Conservation (phyloP, 2,797 vertebrate species). For the Myotis daubentonii region DNA sequence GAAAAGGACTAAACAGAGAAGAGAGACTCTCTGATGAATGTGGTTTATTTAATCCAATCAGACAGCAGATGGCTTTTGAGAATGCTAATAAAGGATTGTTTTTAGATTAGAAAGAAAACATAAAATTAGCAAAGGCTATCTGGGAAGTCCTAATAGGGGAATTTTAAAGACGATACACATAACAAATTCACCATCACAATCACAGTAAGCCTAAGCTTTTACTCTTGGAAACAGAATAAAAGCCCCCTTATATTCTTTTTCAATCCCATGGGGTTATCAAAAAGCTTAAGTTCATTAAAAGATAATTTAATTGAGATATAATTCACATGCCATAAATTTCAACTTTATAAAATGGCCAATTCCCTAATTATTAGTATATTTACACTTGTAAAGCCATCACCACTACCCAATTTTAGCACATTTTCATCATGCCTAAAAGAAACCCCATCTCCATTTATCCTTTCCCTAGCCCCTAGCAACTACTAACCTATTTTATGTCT, state of each 20-base stretch:
- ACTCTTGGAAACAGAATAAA: background rate
- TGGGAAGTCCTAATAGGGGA: background rate
- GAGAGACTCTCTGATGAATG: background rate
- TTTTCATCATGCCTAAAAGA: background rate
- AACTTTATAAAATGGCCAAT: background rate
- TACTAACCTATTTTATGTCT: background rate
- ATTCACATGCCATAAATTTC: background rate
- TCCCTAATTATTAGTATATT: background rate
- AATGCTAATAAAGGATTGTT: background rate
- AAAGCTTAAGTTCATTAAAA: background rate
- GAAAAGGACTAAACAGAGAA: background rate
- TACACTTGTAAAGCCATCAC: background rate
- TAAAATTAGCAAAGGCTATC: background rate
- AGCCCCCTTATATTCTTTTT: background rate
- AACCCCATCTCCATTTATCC: background rate
- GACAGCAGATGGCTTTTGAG: background rate
- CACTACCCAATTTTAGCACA: background rate
- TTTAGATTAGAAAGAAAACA: slow-evolving; percentile 5
- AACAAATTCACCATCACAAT: background rate
- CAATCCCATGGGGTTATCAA: background rate
- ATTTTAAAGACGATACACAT: background rate
- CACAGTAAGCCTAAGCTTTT: background rate
- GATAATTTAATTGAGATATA: slow-evolving; percentile 21
- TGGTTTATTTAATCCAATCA: background rate
- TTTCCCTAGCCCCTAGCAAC: background rate